phyloP scores from a whole-genome alignment of 2,113 vertebrate species.

The Apodemus speciosus region DNA sequence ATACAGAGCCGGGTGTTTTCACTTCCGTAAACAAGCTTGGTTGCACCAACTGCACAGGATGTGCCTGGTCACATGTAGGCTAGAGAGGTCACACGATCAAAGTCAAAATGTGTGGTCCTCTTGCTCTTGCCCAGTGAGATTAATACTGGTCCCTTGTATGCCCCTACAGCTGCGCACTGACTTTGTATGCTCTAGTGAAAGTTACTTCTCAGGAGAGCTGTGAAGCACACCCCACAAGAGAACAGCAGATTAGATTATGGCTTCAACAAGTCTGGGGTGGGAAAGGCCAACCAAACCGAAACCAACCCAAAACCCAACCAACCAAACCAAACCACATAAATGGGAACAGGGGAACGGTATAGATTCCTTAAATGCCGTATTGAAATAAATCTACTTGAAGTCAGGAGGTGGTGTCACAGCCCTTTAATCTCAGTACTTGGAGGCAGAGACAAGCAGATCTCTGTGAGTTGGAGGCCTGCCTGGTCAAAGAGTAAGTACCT shows the following conservation, averaged over 20 bases:
- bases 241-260: not conserved
- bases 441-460: no score
- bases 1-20: not conserved
- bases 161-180: not conserved
- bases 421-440: no score
- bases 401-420: no score
- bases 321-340: not conserved
- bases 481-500: no score
- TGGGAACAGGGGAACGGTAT: no score
- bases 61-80: not conserved
- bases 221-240: not conserved
- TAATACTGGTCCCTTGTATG: not conserved
- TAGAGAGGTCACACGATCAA: not conserved
- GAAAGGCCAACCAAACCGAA: not conserved
- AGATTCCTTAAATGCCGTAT: not conserved
- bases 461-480: no score
- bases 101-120: not conserved
- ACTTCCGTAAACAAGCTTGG: not conserved
- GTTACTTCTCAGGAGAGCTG: not conserved
- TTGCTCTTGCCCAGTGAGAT: not conserved
- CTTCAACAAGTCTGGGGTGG: not conserved
- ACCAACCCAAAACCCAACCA: not conserved
- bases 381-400: not conserved
- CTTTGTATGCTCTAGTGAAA: not conserved
- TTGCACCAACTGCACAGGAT: not conserved